These are phyloP conservation scores for Thyatira batis DNA, from an alignment of 2,888 invertebrate genomes.

Conservation along the genomic window DNA sequence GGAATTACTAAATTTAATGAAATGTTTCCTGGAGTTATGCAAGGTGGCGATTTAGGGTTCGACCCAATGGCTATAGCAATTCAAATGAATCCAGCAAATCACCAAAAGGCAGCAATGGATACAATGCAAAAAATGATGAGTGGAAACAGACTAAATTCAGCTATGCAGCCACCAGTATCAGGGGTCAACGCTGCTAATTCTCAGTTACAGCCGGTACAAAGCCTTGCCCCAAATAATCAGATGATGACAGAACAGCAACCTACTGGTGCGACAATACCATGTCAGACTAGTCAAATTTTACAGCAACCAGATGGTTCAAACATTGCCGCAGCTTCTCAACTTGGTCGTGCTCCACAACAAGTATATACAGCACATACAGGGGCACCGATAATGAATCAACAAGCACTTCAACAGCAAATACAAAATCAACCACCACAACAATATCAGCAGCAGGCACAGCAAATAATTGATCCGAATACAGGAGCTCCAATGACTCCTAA, in stretches of 20 bases:
- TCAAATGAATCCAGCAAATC: slow-evolving; percentile 75
- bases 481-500: slow-evolving; percentile 23
- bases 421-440: slow-evolving; percentile 32
- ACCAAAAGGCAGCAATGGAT: slow-evolving; percentile 55
- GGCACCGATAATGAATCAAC: slow-evolving; percentile 24
- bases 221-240: slow-evolving; percentile 10
- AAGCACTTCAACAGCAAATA: slow-evolving; percentile 24
- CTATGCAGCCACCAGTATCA: slow-evolving; percentile 29
- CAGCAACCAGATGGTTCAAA: not conserved
- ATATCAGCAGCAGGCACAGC: slow-evolving; percentile 23
- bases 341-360: slow-evolving; percentile 34
- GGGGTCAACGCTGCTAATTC: slow-evolving; percentile 28
- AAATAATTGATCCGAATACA: slow-evolving; percentile 34
- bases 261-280: slow-evolving; percentile 8
- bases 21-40: slow-evolving; percentile 70
- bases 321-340: not conserved
- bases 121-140: slow-evolving; percentile 60
- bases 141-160: slow-evolving; percentile 24
- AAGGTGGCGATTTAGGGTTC: slow-evolving; percentile 62
- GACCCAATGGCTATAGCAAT: slow-evolving; percentile 76
- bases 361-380: slow-evolving; percentile 32
- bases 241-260: slow-evolving; percentile 8
- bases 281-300: slow-evolving; percentile 14
- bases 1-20: slow-evolving; percentile 68
- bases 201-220: slow-evolving; percentile 10